Conservation (phyloP, 2,888 invertebrate species). For the Cerceris ruficornis region DNA sequence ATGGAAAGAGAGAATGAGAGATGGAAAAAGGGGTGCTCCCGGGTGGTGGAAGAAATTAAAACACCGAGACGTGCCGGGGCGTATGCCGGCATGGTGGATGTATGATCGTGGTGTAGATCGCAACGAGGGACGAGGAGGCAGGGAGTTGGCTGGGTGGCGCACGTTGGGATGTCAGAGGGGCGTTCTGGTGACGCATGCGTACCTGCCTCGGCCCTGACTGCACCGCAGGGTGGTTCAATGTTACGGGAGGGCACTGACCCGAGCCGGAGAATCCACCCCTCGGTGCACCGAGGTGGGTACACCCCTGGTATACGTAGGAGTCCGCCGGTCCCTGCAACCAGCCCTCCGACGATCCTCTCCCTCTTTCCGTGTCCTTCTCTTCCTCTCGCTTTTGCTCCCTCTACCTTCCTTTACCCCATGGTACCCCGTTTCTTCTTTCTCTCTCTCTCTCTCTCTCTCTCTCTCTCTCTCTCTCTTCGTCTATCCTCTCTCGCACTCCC, state of each 20-base stretch:
- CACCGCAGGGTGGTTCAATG: slow-evolving; percentile 81
- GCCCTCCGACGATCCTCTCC: slow-evolving; percentile 57
- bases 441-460: no score
- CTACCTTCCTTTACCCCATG: slow-evolving; percentile 4
- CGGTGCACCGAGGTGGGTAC: slow-evolving; percentile 78
- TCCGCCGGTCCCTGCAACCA: slow-evolving; percentile 61
- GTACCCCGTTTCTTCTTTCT: slow-evolving; percentile 5
- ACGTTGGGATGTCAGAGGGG: slow-evolving; percentile 65
- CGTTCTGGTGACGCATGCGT: slow-evolving; percentile 74
- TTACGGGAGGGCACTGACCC: slow-evolving; percentile 82
- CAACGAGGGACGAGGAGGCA: slow-evolving; percentile 27
- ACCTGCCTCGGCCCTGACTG: slow-evolving; percentile 79
- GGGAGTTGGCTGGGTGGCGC: slow-evolving; percentile 62
- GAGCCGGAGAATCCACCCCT: slow-evolving; percentile 77
- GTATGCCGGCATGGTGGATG: slow-evolving; percentile 44
- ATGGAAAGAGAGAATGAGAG: neutral
- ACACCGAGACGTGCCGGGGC: slow-evolving; percentile 57
- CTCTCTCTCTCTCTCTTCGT: slow-evolving; percentile 25
- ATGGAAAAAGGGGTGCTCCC: slow-evolving; percentile 9
- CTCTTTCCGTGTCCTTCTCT: slow-evolving; percentile 9
- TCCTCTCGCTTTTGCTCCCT: slow-evolving; percentile 25
- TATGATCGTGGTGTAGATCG: slow-evolving; percentile 31
- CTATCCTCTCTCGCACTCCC: no score
- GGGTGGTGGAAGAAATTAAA: slow-evolving; percentile 62
- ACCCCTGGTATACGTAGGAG: slow-evolving; percentile 73